phyloP scores from a whole-genome alignment of 1,140 invertebrate species.

The Zaprionus inermis region DNA sequence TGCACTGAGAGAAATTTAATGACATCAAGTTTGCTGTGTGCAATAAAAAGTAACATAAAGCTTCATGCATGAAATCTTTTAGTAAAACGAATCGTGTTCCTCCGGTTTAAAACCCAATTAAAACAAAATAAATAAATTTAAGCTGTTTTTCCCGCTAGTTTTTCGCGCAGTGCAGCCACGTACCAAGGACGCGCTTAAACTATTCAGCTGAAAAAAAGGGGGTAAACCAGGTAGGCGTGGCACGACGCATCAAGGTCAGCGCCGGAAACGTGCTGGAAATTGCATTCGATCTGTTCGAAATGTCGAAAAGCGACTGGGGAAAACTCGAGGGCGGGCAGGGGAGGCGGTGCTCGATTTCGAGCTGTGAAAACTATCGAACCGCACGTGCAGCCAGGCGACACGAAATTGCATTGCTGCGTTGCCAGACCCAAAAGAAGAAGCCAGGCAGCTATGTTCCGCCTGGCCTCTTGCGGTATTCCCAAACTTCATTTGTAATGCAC shows the following conservation, averaged over 20 bases:
- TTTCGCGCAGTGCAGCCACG: conserved; percentile 38
- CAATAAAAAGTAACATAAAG: background rate
- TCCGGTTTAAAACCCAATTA: too few species aligned
- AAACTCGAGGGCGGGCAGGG: background rate
- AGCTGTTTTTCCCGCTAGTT: background rate
- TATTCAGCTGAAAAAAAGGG: background rate
- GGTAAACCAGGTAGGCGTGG: conserved; percentile 27
- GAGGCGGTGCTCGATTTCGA: background rate
- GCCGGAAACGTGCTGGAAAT: conserved; percentile 44
- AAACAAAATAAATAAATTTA: background rate
- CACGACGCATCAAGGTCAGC: conserved; percentile 47
- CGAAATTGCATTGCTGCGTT: conserved; percentile 42
- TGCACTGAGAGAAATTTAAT: conserved; percentile 2
- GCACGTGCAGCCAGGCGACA: conserved; percentile 29
- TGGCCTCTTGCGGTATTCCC: conserved; percentile 61
- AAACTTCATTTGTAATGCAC: conserved; percentile 82
- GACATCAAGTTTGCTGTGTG: background rate
- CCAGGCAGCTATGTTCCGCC: background rate
- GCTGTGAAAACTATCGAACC: conserved; percentile 7
- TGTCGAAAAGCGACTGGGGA: background rate
- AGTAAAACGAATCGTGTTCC: too few species aligned
- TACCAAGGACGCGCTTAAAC: conserved; percentile 52
- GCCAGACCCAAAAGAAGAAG: conserved; percentile 24
- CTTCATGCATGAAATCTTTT: background rate
- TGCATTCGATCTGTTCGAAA: conserved; percentile 56